Conservation (phyloP, 2,797 vertebrate genomes). For the Acanthis flammea region DNA sequence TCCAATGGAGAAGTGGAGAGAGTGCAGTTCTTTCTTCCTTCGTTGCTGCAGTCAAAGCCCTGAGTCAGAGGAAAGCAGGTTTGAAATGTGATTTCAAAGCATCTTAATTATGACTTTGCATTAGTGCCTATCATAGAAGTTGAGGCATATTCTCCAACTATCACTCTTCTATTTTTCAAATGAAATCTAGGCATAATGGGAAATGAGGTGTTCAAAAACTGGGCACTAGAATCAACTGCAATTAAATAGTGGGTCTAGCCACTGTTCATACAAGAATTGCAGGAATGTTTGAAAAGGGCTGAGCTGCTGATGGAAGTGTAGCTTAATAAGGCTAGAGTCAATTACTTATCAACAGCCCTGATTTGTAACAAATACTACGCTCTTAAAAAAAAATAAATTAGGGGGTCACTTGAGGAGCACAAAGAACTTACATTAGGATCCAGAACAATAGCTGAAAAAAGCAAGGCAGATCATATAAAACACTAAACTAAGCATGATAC, state of each 20-base stretch:
- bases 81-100: not conserved
- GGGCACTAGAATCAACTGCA: not conserved
- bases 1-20: not conserved
- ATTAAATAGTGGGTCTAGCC: not conserved
- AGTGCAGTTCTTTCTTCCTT: not conserved
- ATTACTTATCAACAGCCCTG: not conserved
- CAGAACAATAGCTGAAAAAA: not conserved
- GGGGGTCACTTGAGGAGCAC: not conserved
- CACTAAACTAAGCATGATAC: not conserved
- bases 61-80: not conserved
- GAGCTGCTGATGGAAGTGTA: not conserved
- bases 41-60: not conserved
- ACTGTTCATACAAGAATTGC: not conserved
- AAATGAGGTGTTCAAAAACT: not conserved
- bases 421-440: not conserved
- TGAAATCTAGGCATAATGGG: not conserved
- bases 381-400: not conserved
- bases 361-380: not conserved
- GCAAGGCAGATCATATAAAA: not conserved
- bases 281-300: not conserved
- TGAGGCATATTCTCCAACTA: not conserved
- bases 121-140: not conserved
- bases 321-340: not conserved
- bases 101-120: constrained; percentile 7
- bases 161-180: not conserved